Base-by-base conservation (phyloP, 1,140 invertebrate species). In the Dysdera silvatica region DNA sequence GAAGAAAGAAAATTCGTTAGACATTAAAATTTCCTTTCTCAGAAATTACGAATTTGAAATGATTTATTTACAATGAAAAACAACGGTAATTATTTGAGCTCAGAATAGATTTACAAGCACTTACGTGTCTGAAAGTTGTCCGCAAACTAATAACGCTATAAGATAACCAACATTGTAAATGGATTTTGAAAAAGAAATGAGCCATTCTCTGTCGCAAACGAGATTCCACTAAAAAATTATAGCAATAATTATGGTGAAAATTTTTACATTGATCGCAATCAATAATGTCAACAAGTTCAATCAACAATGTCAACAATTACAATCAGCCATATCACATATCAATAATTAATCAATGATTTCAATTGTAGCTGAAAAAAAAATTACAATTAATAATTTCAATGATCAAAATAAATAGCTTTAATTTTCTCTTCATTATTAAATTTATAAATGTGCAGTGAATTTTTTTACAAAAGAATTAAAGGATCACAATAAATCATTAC, bases 111-210 rank as follows among this genome's bases (percentile, higher is more conserved):
- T n/a, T n/a, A n/a, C n/a, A n/a, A n/a, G n/a, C 4, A 18, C 28
- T 33, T 31, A 53, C 51, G n/a, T 91, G 74, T 92, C 89, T 2
- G 88, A 87, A 51, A 91, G 74, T 66, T 85, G 82, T 14, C 88
- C 87, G 72, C 91, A 87, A 35, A 87, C 75, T 32, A 90, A 82
- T 41, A 87, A 87, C 23, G 88, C 88, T 66, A 88, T 67, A 71
- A 89, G 81, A 41, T 88, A 86, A 60, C 89, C 89, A 64, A 86
- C 74, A 86, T 91, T 90, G 73, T 89, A 89, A 41, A 89, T 70
- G 0, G 87, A 82, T 73, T 89, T 86, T 7, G 85, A 82, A 16
- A 81, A 82, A n/a, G 86, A 83, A 61, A 80, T 75, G 57, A 87
- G 69, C 75, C 82, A 86, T n/a, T 79, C 78, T 41, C 76, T 78